Evolutionary conservation across 2,888 invertebrate genomes (phyloP).

Genomic region (Mythimna albipuncta): DNA sequence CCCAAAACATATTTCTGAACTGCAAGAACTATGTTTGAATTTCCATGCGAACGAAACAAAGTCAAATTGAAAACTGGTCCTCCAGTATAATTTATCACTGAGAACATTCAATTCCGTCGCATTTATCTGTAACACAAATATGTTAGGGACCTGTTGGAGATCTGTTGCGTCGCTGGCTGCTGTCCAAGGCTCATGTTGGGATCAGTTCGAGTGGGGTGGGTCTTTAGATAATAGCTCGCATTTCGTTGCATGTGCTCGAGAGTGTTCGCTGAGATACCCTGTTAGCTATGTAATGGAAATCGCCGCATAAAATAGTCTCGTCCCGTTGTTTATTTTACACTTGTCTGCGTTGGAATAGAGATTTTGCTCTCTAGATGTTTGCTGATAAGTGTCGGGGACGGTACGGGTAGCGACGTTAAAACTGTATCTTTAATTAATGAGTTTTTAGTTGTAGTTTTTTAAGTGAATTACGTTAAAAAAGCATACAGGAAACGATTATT

Average conservation of each 20-base stretch:
- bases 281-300: conserved; percentile 65
- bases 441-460: background rate
- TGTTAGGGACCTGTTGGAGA: conserved; percentile 79
- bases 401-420: conserved; percentile 14
- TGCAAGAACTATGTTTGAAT: background rate
- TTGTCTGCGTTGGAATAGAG: conserved; percentile 50
- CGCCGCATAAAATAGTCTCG: conserved; percentile 42
- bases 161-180: conserved; percentile 85
- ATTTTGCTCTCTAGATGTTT: conserved; percentile 43
- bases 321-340: conserved; percentile 58
- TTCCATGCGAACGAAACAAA: background rate
- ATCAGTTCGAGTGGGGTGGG: conserved; percentile 74
- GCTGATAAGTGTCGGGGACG: conserved; percentile 34
- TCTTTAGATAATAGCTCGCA: conserved; percentile 79
- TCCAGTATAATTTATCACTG: conserved; percentile 26
- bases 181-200: conserved; percentile 80
- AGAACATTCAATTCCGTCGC: conserved; percentile 58
- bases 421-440: conserved; percentile 21
- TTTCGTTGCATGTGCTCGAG: conserved; percentile 62
- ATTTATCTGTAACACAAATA: conserved; percentile 60
- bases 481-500: too few relatives aligned
- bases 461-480: background rate
- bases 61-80: background rate
- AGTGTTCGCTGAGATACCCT: conserved; percentile 69
- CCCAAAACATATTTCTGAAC: background rate